These are phyloP conservation scores for Montipora foliosa DNA, from an alignment of 64 coral and sea anemone genomes.

Conservation along the genomic window DNA sequence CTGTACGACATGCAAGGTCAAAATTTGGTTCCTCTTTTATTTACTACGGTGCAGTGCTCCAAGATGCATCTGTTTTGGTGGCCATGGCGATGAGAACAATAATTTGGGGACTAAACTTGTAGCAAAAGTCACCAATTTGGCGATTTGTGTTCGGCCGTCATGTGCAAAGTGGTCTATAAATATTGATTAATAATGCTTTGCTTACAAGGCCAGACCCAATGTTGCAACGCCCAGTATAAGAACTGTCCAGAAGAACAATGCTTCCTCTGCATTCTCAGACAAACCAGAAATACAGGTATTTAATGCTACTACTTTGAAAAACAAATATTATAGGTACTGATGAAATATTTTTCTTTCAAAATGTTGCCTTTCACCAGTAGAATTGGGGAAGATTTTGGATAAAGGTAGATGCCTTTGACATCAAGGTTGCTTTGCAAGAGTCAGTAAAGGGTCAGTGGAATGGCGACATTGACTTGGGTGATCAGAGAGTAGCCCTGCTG, in stretches of 20 bases:
- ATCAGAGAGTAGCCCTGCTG: background rate
- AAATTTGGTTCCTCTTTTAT: no score
- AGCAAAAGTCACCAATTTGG: no score
- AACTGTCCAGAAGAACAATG: constrained; percentile 29
- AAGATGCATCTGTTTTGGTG: no score
- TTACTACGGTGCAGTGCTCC: no score
- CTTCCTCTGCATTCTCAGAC: constrained; percentile 18
- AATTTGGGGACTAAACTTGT: no score
- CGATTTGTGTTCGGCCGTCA: no score
- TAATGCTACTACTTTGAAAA: background rate
- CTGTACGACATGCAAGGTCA: no score
- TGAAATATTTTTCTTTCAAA: background rate
- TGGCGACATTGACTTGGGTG: constrained; percentile 62
- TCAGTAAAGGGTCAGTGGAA: constrained; percentile 65
- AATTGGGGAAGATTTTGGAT: constrained; percentile 69
- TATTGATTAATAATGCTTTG: no score
- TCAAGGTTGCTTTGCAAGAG: constrained; percentile 57
- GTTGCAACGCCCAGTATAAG: constrained; percentile 68
- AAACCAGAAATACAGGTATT: constrained; percentile 63
- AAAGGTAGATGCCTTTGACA: constrained; percentile 64
- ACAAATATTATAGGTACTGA: background rate
- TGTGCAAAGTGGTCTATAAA: no score
- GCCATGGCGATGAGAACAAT: no score
- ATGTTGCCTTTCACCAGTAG: background rate
- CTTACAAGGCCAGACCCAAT: constrained; percentile 56